phyloP scores from a whole-genome alignment of 2,797 vertebrate species.

The Moxostoma hubbsi region DNA sequence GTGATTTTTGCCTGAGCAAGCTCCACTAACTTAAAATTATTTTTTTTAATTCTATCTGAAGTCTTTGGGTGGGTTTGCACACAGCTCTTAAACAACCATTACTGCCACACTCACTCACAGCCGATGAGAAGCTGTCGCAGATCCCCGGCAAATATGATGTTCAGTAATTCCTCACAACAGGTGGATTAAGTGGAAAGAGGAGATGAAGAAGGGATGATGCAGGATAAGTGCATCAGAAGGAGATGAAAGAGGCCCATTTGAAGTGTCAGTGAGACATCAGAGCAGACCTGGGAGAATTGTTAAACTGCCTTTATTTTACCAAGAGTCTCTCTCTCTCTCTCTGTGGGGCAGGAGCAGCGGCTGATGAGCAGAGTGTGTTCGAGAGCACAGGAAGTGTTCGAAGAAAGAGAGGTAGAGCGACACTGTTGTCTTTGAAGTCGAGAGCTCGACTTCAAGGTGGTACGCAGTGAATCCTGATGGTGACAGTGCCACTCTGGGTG shows the following conservation, averaged over 20 bases:
- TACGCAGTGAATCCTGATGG: slow-evolving; percentile 50
- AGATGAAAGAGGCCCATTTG: slow-evolving; percentile 64
- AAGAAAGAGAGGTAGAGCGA: slow-evolving; percentile 42
- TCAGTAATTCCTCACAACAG: slow-evolving; percentile 58
- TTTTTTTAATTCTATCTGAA: neutral
- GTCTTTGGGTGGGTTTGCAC: neutral
- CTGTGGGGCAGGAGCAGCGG: slow-evolving; percentile 21
- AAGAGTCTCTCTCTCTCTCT: slow-evolving; percentile 25
- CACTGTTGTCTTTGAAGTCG: slow-evolving; percentile 53
- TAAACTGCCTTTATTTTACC: slow-evolving; percentile 65
- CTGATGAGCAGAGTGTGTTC: slow-evolving; percentile 53
- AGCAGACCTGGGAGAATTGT: slow-evolving; percentile 57
- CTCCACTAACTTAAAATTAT: too few species aligned
- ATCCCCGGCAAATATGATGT: slow-evolving; percentile 40
- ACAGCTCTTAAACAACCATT: slow-evolving; percentile 44
- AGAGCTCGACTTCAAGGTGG: slow-evolving; percentile 52
- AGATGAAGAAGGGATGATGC: slow-evolving; percentile 57
- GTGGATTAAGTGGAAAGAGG: slow-evolving; percentile 52
- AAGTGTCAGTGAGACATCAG: slow-evolving; percentile 63
- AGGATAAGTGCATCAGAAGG: slow-evolving; percentile 56
- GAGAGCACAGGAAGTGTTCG: slow-evolving; percentile 25
- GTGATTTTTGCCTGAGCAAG: too few species aligned
- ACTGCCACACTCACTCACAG: slow-evolving; percentile 24
- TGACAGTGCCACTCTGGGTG: slow-evolving; percentile 45
- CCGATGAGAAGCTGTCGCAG: slow-evolving; percentile 43